These are phyloP conservation scores for Cacatua alba DNA, from an alignment of 2,113 vertebrate species.

Conservation along the genomic window DNA sequence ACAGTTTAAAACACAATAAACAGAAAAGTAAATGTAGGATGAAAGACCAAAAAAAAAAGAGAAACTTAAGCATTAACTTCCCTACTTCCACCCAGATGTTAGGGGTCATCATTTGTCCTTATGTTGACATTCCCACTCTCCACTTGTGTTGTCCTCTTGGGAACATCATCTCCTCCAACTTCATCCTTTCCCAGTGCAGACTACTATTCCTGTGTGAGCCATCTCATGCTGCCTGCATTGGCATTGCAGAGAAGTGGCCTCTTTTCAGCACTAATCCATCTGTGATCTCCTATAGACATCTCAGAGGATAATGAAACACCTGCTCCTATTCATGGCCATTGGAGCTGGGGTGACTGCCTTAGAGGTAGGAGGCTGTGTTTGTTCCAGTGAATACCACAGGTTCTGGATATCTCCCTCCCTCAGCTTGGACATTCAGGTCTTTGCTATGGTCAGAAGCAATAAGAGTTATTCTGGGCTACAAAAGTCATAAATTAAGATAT, in stretches of 20 bases:
- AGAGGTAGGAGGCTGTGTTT: not conserved
- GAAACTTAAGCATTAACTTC: not conserved
- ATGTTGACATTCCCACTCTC: not conserved
- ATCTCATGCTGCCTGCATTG: rapidly evolving
- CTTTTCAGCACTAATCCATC: not conserved
- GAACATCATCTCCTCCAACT: not conserved
- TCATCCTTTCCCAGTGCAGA: not conserved
- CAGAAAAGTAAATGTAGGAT: not conserved
- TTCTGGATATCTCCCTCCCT: not conserved
- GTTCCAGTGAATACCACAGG: not conserved
- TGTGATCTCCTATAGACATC: not conserved
- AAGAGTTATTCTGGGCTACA: not conserved
- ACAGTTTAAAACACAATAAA: not conserved
- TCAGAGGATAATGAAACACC: not conserved
- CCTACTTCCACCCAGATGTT: not conserved
- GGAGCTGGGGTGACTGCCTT: not conserved
- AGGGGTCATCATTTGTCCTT: not conserved
- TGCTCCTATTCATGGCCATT: not conserved
- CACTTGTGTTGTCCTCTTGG: rapidly evolving
- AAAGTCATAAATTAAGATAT: not conserved
- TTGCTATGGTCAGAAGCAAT: not conserved
- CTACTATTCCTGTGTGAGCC: rapidly evolving
- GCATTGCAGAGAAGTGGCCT: not conserved
- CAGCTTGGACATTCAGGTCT: not conserved
- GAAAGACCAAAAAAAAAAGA: not conserved